Conservation (phyloP, 2,888 invertebrate species). For the Athalia circularis region DNA sequence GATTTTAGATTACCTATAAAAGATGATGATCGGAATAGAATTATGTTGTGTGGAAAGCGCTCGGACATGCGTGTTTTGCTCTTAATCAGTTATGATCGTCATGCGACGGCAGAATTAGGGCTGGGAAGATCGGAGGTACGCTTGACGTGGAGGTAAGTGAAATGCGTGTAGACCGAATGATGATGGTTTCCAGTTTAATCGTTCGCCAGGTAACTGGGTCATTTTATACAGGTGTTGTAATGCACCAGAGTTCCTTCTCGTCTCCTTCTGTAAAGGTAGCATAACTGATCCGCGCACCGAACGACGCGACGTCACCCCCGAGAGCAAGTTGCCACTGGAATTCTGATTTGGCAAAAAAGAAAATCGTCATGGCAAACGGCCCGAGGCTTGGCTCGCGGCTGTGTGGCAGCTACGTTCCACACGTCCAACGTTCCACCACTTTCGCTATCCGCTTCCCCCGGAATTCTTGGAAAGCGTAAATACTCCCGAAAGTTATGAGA, state of each 20-base stretch:
- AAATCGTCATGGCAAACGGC: slow-evolving; percentile 30
- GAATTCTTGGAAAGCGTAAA: neutral
- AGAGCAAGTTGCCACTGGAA: slow-evolving; percentile 54
- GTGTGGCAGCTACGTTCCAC: slow-evolving; percentile 22
- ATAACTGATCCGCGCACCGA: neutral
- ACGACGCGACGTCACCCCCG: slow-evolving; percentile 27
- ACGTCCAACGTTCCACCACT: slow-evolving; percentile 8
- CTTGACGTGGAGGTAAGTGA: neutral
- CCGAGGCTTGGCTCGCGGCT: slow-evolving; percentile 38
- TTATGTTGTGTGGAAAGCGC: no score
- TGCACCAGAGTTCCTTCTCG: neutral
- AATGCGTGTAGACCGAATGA: slow-evolving; percentile 7
- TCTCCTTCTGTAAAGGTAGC: neutral
- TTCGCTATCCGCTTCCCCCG: slow-evolving; percentile 23
- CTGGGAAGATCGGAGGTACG: no score
- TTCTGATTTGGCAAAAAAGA: slow-evolving; percentile 66
- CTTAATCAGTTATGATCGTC: no score
- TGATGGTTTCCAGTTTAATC: slow-evolving; percentile 38
- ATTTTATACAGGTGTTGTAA: slow-evolving; percentile 45
- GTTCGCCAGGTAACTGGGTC: slow-evolving; percentile 61
- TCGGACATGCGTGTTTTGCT: no score
- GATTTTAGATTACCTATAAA: no score
- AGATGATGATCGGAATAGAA: no score
- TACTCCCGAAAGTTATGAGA: slow-evolving; percentile 19
- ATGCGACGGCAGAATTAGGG: no score